These are phyloP conservation scores for Watsonalla cultraria DNA, from an alignment of 2,888 invertebrate genomes.

Conservation along the genomic window DNA sequence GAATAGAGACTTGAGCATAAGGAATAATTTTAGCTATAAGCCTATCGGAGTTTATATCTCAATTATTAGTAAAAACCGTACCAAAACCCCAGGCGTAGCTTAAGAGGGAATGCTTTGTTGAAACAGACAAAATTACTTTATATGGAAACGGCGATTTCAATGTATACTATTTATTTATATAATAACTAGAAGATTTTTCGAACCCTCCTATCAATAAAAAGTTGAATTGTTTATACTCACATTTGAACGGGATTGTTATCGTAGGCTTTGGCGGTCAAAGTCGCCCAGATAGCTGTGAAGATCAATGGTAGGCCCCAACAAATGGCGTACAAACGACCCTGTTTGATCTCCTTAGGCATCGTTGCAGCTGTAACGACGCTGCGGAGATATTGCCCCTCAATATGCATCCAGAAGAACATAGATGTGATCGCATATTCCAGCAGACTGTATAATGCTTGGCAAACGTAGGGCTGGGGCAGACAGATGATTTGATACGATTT, in stretches of 20 bases:
- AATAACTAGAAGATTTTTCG: neutral
- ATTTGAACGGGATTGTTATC: constrained; percentile 39
- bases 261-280: constrained; percentile 71
- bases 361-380: constrained; percentile 88
- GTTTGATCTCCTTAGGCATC: constrained; percentile 79
- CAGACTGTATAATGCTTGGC: constrained; percentile 87
- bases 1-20: too few relatives aligned
- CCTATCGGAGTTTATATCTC: too few relatives aligned
- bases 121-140: neutral
- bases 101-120: too few relatives aligned
- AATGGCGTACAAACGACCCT: constrained; percentile 79
- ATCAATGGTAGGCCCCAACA: constrained; percentile 88
- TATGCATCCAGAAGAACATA: constrained; percentile 98
- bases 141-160: neutral
- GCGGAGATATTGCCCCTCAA: constrained; percentile 94
- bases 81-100: too few relatives aligned
- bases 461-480: constrained; percentile 84
- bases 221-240: constrained; percentile 22
- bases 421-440: constrained; percentile 94
- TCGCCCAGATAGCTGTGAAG: constrained; percentile 84
- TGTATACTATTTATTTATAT: neutral
- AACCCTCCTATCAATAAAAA: neutral
- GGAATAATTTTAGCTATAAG: too few relatives aligned
- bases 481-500: neutral
- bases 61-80: too few relatives aligned